These are phyloP conservation scores for Trogon melanurus DNA, from an alignment of 2,113 vertebrate genomes.

Conservation along the genomic window DNA sequence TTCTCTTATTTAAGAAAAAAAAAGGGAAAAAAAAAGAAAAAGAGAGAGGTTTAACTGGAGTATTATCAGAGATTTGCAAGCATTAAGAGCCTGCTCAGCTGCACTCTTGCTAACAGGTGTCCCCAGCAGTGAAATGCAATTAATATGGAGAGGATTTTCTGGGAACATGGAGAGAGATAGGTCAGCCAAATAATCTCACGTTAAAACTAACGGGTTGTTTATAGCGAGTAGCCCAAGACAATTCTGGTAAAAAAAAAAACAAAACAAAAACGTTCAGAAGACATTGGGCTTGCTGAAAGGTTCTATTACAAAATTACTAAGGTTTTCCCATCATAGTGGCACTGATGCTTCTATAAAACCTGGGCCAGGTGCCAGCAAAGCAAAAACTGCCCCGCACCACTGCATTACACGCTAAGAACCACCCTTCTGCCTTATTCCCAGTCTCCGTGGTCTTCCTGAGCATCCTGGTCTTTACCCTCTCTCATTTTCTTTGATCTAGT, in stretches of 20 bases:
- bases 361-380: conserved; percentile 22
- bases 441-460: background rate
- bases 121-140: conserved; percentile 46
- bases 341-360: background rate
- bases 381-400: background rate
- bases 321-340: conserved; percentile 2
- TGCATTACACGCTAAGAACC: background rate
- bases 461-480: conserved; percentile 17
- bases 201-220: conserved; percentile 16
- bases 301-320: conserved; percentile 18
- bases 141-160: conserved; percentile 42
- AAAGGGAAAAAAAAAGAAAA: background rate
- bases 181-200: conserved; percentile 43
- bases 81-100: conserved; percentile 26
- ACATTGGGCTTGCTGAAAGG: background rate
- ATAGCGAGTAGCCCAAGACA: background rate
- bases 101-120: conserved; percentile 55
- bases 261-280: background rate
- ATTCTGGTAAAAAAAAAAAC: background rate
- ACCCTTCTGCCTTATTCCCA: background rate
- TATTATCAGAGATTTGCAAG: conserved; percentile 38
- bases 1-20: background rate
- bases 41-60: background rate
- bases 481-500: conserved; percentile 55
- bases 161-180: conserved; percentile 21